phyloP scores from a whole-genome alignment of 1,140 invertebrate species.

The Paraescarpia echinospica region DNA sequence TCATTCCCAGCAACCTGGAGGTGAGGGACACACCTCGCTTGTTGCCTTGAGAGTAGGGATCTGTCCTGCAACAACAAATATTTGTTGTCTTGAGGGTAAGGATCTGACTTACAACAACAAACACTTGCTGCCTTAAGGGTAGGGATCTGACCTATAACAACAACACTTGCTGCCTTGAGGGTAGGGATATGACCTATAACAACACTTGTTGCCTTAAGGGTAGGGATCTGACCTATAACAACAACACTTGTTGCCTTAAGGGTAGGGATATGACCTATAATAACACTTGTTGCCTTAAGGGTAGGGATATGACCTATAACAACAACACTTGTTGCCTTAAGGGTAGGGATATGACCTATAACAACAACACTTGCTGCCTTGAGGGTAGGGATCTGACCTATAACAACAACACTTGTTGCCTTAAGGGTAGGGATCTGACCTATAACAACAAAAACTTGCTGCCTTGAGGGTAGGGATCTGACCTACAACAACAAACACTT shows the following conservation, averaged over 20 bases:
- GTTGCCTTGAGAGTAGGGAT: neutral
- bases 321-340: neutral
- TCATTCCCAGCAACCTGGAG: neutral
- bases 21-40: neutral
- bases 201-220: neutral
- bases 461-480: neutral
- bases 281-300: neutral
- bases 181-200: no score
- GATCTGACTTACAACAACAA: no score
- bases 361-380: neutral
- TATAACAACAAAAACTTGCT: no score
- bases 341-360: neutral
- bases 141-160: no score
- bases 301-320: neutral
- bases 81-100: no score
- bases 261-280: neutral
- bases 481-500: neutral
- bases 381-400: neutral
- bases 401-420: neutral
- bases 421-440: neutral
- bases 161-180: no score
- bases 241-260: neutral
- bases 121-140: no score
- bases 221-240: neutral
- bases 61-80: neutral